Evolutionary conservation across 2,113 vertebrate genomes (phyloP), one percentile per base, ranked within the genome.

Genomic region (Strigops habroptila): DNA sequence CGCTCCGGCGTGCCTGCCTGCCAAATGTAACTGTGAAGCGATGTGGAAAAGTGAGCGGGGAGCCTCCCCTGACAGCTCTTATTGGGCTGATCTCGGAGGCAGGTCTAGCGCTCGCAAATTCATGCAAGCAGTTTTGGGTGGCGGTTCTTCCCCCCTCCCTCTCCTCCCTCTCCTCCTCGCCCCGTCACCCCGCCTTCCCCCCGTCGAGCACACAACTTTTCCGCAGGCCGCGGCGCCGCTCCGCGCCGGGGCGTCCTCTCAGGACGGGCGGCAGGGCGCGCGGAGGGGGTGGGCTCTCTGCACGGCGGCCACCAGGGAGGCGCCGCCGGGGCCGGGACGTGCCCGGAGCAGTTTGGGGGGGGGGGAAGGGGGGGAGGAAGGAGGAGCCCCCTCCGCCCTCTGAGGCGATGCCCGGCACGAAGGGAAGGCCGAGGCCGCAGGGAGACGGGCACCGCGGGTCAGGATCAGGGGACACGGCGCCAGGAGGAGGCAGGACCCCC

Each of bases 11-110:
- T 97, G 98, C 97, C 98, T 81, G 98, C 97, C 97, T 98, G 98
- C 98, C 98, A 97, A 98, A 98, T 96, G 98, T 95, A 98, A 98
- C 98, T 98, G 98, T 98, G 98, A 98, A 98, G 98, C 98, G 98
- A 98, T 97, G 98, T 97, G 98, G 97, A 97, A 98, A 98, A 98
- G 98, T 98, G 97, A 98, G 97, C 96, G 91, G 93, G 98, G 98
- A 98, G 98, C 99, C 99, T 98, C 99, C 98, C 98, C 98, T 98
- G 98, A 96, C 98, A 97, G 98, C 98, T 98, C 98, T 99, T 98
- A 99, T 99, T 99, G 99, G 99, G 98, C 98, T 98, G 98, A 98
- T 98, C 98, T 97, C 93, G 98, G 98, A 98, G 98, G 98, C 98
- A 98, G 98, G 99, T 98, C 99, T 98, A 97, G 98, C 97, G 98